A percentile compares a stretch with the other conserved stretches of the same genome.
These are phyloP conservation scores for Eunapius fragilis DNA, from an alignment of 37 sponge, comb jelly and placozoan species.

Conservation along the genomic window DNA sequence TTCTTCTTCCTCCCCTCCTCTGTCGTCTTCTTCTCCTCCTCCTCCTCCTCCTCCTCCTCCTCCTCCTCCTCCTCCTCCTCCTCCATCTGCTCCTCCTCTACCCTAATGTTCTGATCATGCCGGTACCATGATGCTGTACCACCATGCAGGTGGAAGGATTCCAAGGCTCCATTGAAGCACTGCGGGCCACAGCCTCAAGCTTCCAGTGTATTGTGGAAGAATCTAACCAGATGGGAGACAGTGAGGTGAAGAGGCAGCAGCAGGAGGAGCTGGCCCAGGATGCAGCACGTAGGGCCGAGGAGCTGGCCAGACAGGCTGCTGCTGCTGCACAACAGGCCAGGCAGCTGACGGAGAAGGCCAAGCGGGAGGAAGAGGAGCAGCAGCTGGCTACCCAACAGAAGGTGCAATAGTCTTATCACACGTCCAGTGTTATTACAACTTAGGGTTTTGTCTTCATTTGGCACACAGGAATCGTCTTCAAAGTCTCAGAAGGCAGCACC, in stretches of 20 bases:
- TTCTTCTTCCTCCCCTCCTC: background rate
- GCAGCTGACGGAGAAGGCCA: too few relatives aligned
- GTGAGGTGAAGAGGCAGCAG: background rate
- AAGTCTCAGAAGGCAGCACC: conserved; percentile 25
- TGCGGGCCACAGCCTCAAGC: background rate
- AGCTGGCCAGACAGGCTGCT: background rate
- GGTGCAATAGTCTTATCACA: background rate
- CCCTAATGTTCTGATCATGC: background rate
- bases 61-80: background rate
- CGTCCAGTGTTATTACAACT: too few relatives aligned
- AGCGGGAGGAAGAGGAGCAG: background rate
- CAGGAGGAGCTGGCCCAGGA: conserved; percentile 5
- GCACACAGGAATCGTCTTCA: background rate
- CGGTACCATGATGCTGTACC: too few relatives aligned
- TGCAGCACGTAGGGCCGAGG: conserved; percentile 2
- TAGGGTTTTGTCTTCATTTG: background rate
- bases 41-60: background rate
- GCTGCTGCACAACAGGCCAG: background rate
- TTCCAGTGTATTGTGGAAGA: background rate
- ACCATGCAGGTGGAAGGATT: background rate
- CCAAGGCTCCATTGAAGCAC: too few relatives aligned
- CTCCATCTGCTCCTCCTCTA: background rate
- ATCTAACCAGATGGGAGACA: background rate
- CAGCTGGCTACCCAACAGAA: background rate
- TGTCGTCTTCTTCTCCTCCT: background rate